Evolutionary conservation across 2,888 invertebrate species (phyloP).

Genomic region (Elmis aenea): DNA sequence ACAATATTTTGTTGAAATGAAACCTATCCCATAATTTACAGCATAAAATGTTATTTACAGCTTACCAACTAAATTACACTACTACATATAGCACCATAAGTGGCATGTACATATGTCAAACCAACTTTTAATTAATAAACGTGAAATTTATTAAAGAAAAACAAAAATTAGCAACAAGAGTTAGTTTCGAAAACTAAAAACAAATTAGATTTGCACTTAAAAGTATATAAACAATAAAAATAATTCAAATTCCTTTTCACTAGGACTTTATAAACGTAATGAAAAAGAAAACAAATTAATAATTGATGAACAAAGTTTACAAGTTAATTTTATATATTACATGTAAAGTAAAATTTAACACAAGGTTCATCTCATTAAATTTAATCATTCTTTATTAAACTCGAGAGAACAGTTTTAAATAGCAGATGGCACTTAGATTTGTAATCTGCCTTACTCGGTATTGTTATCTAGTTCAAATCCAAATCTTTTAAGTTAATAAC

Average conservation of each 20-base stretch:
- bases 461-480: too few relatives aligned
- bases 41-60: not conserved
- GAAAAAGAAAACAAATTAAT: constrained; percentile 37
- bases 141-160: constrained; percentile 7
- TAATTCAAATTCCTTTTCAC: constrained; percentile 40
- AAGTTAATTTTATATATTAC: constrained; percentile 4
- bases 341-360: constrained; percentile 9
- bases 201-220: constrained; percentile 5
- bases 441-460: constrained; percentile 28
- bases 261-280: constrained; percentile 33
- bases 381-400: constrained; percentile 36
- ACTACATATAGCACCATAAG: constrained; percentile 19
- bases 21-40: constrained; percentile 18
- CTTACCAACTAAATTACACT: constrained; percentile 1
- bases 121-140: constrained; percentile 5
- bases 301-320: constrained; percentile 12
- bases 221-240: too few relatives aligned
- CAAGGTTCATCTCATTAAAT: constrained; percentile 37
- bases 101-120: constrained; percentile 8
- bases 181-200: constrained; percentile 8
- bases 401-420: constrained; percentile 1
- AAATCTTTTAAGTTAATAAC: not conserved
- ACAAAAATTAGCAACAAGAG: constrained; percentile 8
- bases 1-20: too few relatives aligned
- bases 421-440: constrained; percentile 9